A percentile compares a stretch with the other conserved stretches of the same genome.
phyloP scores from a whole-genome alignment of 2,888 invertebrate genomes.

The Drosophila quasianomalipes region DNA sequence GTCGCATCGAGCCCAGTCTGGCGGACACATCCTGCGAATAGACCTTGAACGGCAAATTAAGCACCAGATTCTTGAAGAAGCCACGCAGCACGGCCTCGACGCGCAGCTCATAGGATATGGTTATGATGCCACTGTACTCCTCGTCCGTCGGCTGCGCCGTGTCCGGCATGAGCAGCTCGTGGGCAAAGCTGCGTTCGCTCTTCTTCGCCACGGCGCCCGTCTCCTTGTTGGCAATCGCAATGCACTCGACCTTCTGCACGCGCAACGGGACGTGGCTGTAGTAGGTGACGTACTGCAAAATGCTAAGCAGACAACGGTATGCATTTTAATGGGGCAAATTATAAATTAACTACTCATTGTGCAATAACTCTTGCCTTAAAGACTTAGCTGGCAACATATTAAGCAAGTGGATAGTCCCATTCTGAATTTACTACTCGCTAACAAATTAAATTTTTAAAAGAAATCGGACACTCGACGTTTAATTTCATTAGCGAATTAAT shows the following conservation, averaged over 20 bases:
- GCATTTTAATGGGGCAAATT: neutral
- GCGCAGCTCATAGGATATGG: conserved; percentile 82
- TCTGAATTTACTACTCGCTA: neutral
- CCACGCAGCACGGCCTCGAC: conserved; percentile 85
- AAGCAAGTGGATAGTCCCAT: neutral
- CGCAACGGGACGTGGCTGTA: conserved; percentile 82
- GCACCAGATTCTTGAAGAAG: conserved; percentile 84
- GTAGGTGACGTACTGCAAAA: conserved; percentile 81
- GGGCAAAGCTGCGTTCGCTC: conserved; percentile 84
- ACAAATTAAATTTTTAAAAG: neutral
- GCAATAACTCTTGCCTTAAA: neutral
- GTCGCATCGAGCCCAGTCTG: conserved; percentile 52
- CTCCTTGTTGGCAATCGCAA: conserved; percentile 83
- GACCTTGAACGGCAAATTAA: conserved; percentile 82
- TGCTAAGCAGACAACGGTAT: conserved; percentile 39
- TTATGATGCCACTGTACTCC: conserved; percentile 79
- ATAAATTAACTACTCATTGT: neutral
- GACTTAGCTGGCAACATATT: neutral
- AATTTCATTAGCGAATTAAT: neutral
- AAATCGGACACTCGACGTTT: neutral
- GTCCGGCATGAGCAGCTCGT: conserved; percentile 83
- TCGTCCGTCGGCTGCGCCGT: conserved; percentile 83
- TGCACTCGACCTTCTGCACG: conserved; percentile 81
- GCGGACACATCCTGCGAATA: conserved; percentile 74
- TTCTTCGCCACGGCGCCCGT: conserved; percentile 85